Conservation (phyloP, 2,797 vertebrate species). For the Heteromormyrus szaboi region DNA sequence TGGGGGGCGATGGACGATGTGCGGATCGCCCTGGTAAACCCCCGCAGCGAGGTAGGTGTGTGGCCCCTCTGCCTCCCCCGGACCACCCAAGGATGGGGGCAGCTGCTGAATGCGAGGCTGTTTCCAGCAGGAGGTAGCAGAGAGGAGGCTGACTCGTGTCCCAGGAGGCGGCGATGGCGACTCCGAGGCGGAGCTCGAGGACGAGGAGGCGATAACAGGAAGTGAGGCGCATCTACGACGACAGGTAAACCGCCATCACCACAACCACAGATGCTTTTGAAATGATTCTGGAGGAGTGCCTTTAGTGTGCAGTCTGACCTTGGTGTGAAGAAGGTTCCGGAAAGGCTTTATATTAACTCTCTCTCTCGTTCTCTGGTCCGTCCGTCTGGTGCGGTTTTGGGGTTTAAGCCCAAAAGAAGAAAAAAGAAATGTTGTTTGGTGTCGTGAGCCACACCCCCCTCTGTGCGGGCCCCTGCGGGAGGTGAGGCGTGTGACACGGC, state of each 20-base stretch:
- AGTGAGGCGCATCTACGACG: constrained; percentile 49
- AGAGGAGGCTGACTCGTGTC: constrained; percentile 52
- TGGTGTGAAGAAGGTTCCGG: background rate
- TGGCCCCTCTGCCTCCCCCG: background rate
- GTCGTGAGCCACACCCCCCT: constrained; percentile 54
- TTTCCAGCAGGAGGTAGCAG: constrained; percentile 59
- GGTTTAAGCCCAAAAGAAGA: constrained; percentile 65
- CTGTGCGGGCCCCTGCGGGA: constrained; percentile 36
- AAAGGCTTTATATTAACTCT: background rate
- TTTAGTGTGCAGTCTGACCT: background rate
- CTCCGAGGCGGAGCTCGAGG: constrained; percentile 57
- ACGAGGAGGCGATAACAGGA: constrained; percentile 48
- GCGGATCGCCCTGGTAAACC: constrained; percentile 60
- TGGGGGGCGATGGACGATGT: constrained; percentile 61
- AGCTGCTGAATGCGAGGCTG: background rate
- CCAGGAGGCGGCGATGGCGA: constrained; percentile 45
- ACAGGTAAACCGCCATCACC: constrained; percentile 46
- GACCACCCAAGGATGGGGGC: background rate
- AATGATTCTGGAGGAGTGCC: background rate
- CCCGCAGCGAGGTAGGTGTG: constrained; percentile 58
- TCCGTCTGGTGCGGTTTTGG: constrained; percentile 27
- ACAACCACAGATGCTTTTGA: background rate
- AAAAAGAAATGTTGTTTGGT: constrained; percentile 76
- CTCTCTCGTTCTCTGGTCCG: constrained; percentile 34
- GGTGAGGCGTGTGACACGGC: constrained; percentile 50